Conservation (phyloP, 2,888 invertebrate species). For the Acanthacorydalis orientalis region DNA sequence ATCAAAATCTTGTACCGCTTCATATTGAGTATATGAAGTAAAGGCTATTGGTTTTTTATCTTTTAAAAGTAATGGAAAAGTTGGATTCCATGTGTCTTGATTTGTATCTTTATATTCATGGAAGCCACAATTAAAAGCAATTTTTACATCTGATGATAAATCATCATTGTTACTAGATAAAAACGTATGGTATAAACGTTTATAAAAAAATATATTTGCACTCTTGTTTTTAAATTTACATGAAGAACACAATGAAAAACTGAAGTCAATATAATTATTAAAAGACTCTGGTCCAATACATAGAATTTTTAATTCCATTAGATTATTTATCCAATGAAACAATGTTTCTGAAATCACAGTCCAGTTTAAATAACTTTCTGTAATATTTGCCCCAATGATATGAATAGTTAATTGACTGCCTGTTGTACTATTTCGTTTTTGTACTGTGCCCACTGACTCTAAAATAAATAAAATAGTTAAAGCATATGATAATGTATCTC, state of each 20-base stretch:
- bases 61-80: conserved; percentile 14
- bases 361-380: neutral
- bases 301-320: neutral
- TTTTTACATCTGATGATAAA: conserved; percentile 17
- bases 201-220: conserved; percentile 8
- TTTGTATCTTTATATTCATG: conserved; percentile 15
- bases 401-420: neutral
- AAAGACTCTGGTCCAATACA: neutral
- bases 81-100: conserved; percentile 16
- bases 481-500: neutral
- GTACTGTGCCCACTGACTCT: neutral
- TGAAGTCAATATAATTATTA: neutral
- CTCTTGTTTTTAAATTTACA: conserved; percentile 6
- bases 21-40: conserved; percentile 19
- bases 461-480: neutral
- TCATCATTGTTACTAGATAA: conserved; percentile 8
- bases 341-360: neutral
- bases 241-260: neutral
- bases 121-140: conserved; percentile 21
- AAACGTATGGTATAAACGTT: conserved; percentile 16
- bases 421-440: neutral
- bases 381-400: neutral
- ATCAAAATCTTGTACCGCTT: conserved; percentile 16
- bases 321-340: neutral
- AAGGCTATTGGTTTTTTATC: conserved; percentile 15